phyloP scores from a whole-genome alignment of 2,797 vertebrate genomes.

The Nothura maculosa region DNA sequence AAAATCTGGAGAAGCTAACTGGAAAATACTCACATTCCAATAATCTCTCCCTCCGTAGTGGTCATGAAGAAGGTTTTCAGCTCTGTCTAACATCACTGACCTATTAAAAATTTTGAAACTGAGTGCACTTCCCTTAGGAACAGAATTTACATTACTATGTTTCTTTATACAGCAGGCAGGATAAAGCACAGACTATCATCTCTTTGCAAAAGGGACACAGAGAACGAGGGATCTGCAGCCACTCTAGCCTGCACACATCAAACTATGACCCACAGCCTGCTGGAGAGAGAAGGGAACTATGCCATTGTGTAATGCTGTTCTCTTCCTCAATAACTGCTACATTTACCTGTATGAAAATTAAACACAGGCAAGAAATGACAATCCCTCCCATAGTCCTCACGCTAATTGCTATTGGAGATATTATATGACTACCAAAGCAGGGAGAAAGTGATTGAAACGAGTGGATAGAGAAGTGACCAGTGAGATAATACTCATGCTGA shows the following conservation, averaged over 20 bases:
- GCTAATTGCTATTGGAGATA: neutral
- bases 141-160: neutral
- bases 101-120: slow-evolving; percentile 77
- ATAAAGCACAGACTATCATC: neutral
- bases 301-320: neutral
- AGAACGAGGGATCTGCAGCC: neutral
- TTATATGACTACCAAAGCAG: neutral
- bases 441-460: neutral
- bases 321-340: neutral
- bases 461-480: neutral
- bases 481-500: neutral
- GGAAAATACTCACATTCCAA: slow-evolving; percentile 92
- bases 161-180: slow-evolving; percentile 8
- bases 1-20: slow-evolving; percentile 19
- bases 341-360: neutral
- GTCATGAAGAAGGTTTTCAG: slow-evolving; percentile 97
- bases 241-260: neutral
- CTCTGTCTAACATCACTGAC: slow-evolving; percentile 97
- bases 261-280: neutral
- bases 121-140: slow-evolving; percentile 39
- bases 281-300: neutral
- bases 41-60: slow-evolving; percentile 97
- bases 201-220: neutral
- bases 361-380: neutral
- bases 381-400: neutral